Percentiles rank a stretch among this genome's conserved stretches.
Evolutionary conservation across 2,113 vertebrate genomes (phyloP).

Genomic region (Trachemys scripta): DNA sequence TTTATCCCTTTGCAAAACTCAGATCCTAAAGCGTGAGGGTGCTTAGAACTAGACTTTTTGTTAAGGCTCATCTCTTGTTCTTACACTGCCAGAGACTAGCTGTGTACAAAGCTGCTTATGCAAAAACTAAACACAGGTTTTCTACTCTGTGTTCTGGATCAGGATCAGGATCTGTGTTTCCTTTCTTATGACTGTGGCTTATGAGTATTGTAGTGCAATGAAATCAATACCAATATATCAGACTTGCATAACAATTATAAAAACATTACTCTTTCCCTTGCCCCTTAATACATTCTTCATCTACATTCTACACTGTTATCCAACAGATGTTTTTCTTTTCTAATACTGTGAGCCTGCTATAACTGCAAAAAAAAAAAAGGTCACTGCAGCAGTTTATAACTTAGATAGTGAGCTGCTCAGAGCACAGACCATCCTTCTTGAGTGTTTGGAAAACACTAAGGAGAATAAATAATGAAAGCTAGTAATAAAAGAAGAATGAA

Average conservation of each 20-base stretch:
- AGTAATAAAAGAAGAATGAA: not conserved
- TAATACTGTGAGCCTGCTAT: not conserved
- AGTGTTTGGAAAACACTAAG: not conserved
- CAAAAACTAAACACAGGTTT: not conserved
- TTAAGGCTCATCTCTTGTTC: not conserved
- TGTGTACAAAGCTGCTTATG: slow-evolving; percentile 41
- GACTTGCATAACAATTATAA: not conserved
- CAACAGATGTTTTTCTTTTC: not conserved
- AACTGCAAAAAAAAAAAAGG: not conserved
- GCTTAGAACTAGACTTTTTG: not conserved
- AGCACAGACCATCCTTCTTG: rapidly evolving
- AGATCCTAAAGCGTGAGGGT: not conserved
- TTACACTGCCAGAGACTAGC: not conserved
- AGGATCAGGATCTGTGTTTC: slow-evolving; percentile 4
- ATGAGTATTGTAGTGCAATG: not conserved
- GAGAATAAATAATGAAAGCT: not conserved
- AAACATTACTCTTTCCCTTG: not conserved
- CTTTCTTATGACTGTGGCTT: not conserved
- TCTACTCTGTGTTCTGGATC: not conserved
- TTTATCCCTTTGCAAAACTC: not conserved
- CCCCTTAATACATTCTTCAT: not conserved
- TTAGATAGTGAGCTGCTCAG: not conserved
- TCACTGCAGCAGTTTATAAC: not conserved
- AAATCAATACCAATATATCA: not conserved
- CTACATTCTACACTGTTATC: not conserved